Evolutionary conservation across 2,888 invertebrate species (phyloP).

Genomic region (Pammene fasciana): DNA sequence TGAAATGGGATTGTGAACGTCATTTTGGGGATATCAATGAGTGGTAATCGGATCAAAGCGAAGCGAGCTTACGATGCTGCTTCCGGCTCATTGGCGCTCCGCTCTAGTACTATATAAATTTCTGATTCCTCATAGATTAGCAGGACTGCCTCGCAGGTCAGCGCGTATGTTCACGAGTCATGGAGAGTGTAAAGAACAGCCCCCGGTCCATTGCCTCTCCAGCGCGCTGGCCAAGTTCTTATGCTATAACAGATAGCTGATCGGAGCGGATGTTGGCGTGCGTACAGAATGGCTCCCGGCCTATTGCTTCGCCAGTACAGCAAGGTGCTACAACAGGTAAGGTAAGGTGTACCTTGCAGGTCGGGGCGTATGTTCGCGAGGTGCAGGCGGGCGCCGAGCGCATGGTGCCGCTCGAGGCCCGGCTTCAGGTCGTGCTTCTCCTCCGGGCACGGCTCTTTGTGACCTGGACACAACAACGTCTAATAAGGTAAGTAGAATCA

Average conservation of each 20-base stretch:
- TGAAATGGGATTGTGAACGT: too few relatives aligned
- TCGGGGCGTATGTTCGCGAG: conserved; percentile 74
- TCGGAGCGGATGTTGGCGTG: too few relatives aligned
- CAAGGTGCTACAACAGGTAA: neutral
- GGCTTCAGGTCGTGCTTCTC: conserved; percentile 86
- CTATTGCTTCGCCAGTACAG: neutral
- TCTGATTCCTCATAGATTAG: neutral
- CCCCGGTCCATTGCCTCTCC: too few relatives aligned
- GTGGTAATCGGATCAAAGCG: too few relatives aligned
- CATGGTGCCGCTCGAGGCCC: conserved; percentile 74
- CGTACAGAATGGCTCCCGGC: too few relatives aligned
- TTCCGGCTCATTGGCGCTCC: too few relatives aligned
- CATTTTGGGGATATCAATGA: too few relatives aligned
- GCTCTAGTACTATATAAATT: too few relatives aligned
- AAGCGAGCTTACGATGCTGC: too few relatives aligned
- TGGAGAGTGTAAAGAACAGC: conserved; percentile 41
- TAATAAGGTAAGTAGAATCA: neutral
- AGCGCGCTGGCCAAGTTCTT: too few relatives aligned
- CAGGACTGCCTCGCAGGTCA: conserved; percentile 4
- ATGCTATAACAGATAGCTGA: too few relatives aligned
- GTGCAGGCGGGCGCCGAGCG: conserved; percentile 70
- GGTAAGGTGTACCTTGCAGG: conserved; percentile 64
- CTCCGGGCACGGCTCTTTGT: conserved; percentile 87
- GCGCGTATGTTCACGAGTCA: conserved; percentile 69
- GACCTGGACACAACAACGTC: conserved; percentile 74